Base-by-base conservation (phyloP, 2,888 invertebrate species). In the Physocephala rufipes region DNA sequence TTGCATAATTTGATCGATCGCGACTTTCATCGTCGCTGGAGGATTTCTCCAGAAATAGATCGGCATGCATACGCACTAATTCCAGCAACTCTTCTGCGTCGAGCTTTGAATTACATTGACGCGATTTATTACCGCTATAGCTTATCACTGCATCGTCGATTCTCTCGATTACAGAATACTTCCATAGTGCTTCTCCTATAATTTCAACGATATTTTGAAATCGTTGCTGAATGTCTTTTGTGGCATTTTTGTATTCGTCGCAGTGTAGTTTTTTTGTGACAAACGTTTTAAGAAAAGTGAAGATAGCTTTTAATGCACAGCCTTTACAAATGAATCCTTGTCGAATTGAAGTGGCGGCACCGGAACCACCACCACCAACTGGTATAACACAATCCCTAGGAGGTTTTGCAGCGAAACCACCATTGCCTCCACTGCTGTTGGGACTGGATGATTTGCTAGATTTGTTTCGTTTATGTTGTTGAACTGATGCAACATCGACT, bases 11-110 rank as follows among this genome's bases (percentile, higher is more conserved):
- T 47, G 75, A 78, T 16, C 81, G 80, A 45, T 82, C 81, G 1
- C 78, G 79, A 43, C 81, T 82, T 19, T 86, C 85, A 72, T 86
- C 86, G 67, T 85, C 85, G 61, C 84, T 85, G 53, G 83, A 85
- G 1, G 81, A 77, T 43, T 82, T 83, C 19, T 84, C 83, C 0
- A 73, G 65, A 2, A 76, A 67, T 13, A 45, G 2, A 43, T 84
- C 79, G 9, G 73, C 74, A 64, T 85, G 85, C 49, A 81, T 73
- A 63, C 81, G 81, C 2, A 86, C 80, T 30, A 85, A 73, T 70
- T 82, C 82, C 19, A 84, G 64, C 49, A 85, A 69, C 62, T 84
- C 81, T 13, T 85, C 82, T 0, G 80, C 73, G 51, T 83, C 83
- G n/a, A 85, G 74, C 4, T 73, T 70, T 13, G 74, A 72, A 66